phyloP scores from a whole-genome alignment of 2,113 vertebrate species.

The Pangasianodon hypophthalmus region DNA sequence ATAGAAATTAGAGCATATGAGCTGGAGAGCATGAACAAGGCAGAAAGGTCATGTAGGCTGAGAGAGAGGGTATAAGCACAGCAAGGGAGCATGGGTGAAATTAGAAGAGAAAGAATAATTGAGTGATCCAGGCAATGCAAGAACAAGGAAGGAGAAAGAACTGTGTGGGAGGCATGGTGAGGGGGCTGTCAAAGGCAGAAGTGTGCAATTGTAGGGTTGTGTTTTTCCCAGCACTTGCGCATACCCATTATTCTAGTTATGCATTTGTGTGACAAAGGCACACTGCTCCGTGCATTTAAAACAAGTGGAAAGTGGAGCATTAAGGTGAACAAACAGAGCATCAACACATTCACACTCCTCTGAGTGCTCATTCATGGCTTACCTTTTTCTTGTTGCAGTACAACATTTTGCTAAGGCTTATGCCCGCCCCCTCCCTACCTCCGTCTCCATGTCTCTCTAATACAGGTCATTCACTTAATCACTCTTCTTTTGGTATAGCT shows the following conservation, averaged over 20 bases:
- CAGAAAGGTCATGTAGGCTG: slow-evolving; percentile 15
- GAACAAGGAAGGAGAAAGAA: slow-evolving; percentile 4
- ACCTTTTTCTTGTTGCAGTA: background rate
- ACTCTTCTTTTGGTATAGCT: slow-evolving; percentile 26
- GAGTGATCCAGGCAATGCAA: slow-evolving; percentile 30
- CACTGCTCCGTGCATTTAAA: background rate
- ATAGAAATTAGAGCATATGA: slow-evolving; percentile 9
- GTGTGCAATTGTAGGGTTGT: slow-evolving; percentile 44
- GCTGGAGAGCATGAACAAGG: slow-evolving; percentile 1
- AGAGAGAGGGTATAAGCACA: background rate
- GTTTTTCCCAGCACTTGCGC: slow-evolving; percentile 35
- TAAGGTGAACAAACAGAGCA: slow-evolving; percentile 18
- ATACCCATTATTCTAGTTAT: slow-evolving; percentile 49
- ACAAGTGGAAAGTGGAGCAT: background rate
- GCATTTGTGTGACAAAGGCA: slow-evolving; percentile 32
- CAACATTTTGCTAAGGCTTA: background rate
- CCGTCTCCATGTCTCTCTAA: slow-evolving; percentile 20
- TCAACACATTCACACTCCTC: background rate
- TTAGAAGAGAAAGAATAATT: slow-evolving; percentile 28
- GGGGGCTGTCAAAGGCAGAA: slow-evolving; percentile 48
- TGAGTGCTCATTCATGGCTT: background rate
- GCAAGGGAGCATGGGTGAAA: background rate
- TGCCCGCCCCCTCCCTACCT: background rate
- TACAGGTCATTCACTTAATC: slow-evolving; percentile 49
- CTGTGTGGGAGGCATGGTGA: slow-evolving; percentile 18